phyloP scores from a whole-genome alignment of 2,797 vertebrate species.

The Crenichthys baileyi region DNA sequence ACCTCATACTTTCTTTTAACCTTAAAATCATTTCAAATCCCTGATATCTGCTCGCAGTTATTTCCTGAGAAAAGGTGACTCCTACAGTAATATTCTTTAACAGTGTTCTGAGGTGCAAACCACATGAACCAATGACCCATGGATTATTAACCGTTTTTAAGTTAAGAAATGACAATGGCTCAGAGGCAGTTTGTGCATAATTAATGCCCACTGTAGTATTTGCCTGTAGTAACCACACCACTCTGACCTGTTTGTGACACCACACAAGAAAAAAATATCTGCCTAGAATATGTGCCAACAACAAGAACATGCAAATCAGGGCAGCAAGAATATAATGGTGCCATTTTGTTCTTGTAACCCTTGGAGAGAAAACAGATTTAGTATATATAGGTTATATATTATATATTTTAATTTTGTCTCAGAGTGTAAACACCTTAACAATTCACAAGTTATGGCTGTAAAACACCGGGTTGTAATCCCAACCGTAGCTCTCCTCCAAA shows the following conservation, averaged over 20 bases:
- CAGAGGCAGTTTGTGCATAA: neutral
- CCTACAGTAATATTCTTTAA: neutral
- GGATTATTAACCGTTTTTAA: neutral
- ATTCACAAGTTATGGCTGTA: neutral
- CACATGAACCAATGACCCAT: neutral
- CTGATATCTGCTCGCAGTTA: neutral
- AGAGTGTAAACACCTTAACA: neutral
- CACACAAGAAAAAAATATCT: neutral
- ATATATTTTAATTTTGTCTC: neutral
- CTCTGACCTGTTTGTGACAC: neutral
- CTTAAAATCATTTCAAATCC: neutral
- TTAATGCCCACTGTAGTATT: neutral
- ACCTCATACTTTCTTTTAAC: neutral
- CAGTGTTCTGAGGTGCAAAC: neutral
- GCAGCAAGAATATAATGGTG: neutral
- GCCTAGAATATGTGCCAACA: neutral
- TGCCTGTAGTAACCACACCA: neutral
- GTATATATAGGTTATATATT: neutral
- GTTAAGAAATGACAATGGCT: neutral
- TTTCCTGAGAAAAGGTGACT: neutral
- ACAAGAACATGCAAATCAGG: neutral
- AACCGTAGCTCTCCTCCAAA: neutral
- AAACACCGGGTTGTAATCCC: neutral
- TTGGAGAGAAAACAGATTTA: neutral
- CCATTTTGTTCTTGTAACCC: neutral